Conservation (phyloP, 2,113 vertebrate species). For the Athene cunicularia region DNA sequence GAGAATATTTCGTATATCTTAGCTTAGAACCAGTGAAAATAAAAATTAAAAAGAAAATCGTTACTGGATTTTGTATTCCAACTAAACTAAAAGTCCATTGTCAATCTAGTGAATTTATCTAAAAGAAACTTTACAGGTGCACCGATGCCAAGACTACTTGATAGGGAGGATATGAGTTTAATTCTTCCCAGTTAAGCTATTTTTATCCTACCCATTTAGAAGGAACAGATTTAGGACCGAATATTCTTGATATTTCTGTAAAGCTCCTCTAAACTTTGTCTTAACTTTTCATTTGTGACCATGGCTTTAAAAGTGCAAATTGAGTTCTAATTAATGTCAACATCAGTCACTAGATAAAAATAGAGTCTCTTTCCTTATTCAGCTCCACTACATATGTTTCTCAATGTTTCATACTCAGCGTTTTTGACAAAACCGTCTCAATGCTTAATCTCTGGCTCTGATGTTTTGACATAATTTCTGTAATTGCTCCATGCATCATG, state of each 20-base stretch:
- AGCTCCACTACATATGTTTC: neutral
- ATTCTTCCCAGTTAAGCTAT: neutral
- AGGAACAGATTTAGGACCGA: neutral
- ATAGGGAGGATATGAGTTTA: neutral
- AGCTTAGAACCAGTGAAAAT: neutral
- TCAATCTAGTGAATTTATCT: neutral
- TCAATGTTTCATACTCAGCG: neutral
- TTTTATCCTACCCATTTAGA: neutral
- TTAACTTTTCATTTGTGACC: neutral
- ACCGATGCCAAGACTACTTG: neutral
- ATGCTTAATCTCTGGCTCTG: neutral
- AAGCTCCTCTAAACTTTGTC: neutral
- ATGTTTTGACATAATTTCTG: neutral
- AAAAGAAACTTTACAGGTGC: neutral
- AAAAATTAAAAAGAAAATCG: neutral
- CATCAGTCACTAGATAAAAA: neutral
- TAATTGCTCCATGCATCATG: neutral
- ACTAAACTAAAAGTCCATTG: rapidly evolving
- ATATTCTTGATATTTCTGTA: neutral
- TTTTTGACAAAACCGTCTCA: neutral
- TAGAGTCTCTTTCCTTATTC: neutral
- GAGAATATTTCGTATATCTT: neutral
- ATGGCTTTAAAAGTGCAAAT: neutral
- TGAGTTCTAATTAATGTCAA: neutral
- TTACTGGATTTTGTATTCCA: neutral